Evolutionary conservation across 2,797 vertebrate species (phyloP).

Genomic region (Chaenodraco wilsoni): DNA sequence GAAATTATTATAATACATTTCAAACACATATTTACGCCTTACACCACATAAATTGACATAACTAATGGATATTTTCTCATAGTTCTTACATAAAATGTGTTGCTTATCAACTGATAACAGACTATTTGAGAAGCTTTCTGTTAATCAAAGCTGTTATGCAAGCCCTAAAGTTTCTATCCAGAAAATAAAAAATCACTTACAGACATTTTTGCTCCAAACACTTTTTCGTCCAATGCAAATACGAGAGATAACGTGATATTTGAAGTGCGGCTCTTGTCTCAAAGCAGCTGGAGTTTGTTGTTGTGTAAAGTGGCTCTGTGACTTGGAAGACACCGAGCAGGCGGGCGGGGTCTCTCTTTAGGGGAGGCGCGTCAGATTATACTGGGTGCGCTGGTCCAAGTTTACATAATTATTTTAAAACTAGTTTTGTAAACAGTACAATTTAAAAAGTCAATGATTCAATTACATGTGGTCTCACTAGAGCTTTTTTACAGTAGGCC

Average conservation of each 20-base stretch:
- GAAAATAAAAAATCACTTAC: slow-evolving; percentile 61
- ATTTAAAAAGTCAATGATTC: not conserved
- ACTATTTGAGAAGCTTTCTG: not conserved
- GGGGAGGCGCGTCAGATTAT: slow-evolving; percentile 3
- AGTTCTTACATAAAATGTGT: not conserved
- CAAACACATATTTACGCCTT: fast-evolving
- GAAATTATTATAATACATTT: not conserved
- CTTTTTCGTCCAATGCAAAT: not conserved
- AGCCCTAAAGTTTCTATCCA: not conserved
- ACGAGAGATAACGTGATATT: fast-evolving
- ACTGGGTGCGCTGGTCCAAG: not conserved
- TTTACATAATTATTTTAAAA: not conserved
- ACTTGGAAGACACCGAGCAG: not conserved
- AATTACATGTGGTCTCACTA: not conserved
- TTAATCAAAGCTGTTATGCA: not conserved
- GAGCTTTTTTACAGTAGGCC: too few species aligned
- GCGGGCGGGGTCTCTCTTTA: not conserved
- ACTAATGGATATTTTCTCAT: not conserved
- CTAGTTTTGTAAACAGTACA: not conserved
- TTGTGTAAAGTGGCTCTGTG: not conserved
- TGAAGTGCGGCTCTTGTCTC: not conserved
- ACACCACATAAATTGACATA: not conserved
- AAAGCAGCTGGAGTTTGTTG: not conserved
- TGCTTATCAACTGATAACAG: not conserved
- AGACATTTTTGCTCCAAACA: slow-evolving; percentile 57